Percentiles rank a stretch among this genome's conserved stretches.
Conservation (phyloP, 2,113 vertebrate genomes). For the Cryptoleucopteryx plumbea region DNA sequence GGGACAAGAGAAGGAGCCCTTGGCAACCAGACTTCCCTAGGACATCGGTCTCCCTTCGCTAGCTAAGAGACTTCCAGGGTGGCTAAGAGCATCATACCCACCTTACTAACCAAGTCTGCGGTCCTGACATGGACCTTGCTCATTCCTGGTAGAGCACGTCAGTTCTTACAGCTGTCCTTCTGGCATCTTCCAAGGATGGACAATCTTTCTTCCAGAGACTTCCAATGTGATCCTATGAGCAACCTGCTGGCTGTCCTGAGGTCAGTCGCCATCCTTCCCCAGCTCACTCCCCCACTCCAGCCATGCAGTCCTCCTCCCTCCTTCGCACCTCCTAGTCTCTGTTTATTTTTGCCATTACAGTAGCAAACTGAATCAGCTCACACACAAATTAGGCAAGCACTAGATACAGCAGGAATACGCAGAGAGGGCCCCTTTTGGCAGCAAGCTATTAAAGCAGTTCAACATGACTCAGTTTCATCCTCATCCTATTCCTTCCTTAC, state of each 20-base stretch:
- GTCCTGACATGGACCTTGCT: background rate
- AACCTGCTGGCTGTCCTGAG: background rate
- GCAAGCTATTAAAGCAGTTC: background rate
- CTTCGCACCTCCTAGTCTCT: background rate
- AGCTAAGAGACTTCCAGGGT: background rate
- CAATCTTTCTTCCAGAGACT: background rate
- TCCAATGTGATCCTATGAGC: background rate
- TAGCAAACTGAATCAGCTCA: background rate
- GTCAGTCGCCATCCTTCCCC: background rate
- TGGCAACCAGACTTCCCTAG: background rate
- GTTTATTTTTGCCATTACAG: background rate
- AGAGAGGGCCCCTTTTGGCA: background rate
- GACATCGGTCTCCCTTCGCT: background rate
- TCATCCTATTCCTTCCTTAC: background rate
- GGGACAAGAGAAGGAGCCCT: background rate
- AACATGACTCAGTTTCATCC: background rate
- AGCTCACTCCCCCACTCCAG: background rate
- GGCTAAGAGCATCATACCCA: background rate
- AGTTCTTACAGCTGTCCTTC: background rate
- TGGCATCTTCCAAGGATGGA: background rate
- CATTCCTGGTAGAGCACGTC: background rate
- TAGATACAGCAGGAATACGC: background rate
- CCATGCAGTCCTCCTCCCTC: background rate
- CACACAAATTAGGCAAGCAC: background rate
- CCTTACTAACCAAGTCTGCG: background rate